Conservation (phyloP, 2,113 vertebrate genomes). For the Microcebus griseorufus region DNA sequence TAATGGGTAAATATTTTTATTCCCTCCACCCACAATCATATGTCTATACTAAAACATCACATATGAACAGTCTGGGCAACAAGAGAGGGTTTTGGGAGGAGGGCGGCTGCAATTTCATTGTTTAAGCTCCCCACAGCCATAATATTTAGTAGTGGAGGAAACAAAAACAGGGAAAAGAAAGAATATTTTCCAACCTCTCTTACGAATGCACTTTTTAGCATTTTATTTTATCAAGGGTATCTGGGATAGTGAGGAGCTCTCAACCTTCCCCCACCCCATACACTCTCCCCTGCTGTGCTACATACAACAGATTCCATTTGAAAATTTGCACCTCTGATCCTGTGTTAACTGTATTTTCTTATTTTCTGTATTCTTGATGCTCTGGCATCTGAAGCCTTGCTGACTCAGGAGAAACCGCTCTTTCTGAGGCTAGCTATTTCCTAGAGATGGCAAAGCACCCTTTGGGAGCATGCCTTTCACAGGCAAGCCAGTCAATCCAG, state of each 20-base stretch:
- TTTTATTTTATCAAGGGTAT: not conserved
- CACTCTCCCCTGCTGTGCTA: too few relatives aligned
- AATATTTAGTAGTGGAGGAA: not conserved
- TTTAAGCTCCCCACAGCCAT: not conserved
- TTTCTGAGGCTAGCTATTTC: not conserved
- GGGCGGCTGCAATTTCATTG: not conserved
- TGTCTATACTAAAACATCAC: conserved; percentile 5
- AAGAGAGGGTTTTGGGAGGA: not conserved
- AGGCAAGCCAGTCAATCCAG: not conserved
- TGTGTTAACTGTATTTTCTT: not conserved
- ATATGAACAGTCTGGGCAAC: not conserved
- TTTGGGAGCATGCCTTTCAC: not conserved
- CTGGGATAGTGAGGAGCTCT: not conserved
- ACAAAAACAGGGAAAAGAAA: not conserved
- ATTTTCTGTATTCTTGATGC: not conserved
- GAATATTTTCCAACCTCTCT: not conserved
- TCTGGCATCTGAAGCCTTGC: not conserved
- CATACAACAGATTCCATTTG: not conserved
- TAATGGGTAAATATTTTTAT: conserved; percentile 63
- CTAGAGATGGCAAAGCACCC: not conserved
- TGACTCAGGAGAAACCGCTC: not conserved
- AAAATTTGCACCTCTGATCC: not conserved
- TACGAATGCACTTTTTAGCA: not conserved
- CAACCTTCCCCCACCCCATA: not conserved
- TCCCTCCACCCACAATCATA: conserved; percentile 23